Percentiles rank a stretch among this genome's conserved stretches.
These are phyloP conservation scores for Hormiphora californensis DNA, from an alignment of 37 sponge, comb jelly and placozoan species.

Conservation along the genomic window DNA sequence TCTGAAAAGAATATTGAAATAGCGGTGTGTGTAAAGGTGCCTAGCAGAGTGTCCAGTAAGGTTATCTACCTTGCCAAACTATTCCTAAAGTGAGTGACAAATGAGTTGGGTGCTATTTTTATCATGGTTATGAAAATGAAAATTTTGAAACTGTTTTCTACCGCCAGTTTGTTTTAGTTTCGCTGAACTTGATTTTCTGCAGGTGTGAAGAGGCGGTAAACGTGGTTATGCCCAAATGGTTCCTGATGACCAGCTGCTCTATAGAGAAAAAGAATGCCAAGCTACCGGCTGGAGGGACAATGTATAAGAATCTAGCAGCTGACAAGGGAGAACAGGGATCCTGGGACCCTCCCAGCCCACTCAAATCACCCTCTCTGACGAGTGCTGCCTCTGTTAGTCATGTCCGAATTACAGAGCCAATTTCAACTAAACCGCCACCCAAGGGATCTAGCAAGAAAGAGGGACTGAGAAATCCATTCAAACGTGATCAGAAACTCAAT, in stretches of 20 bases:
- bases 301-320: neutral
- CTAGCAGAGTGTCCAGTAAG: constrained; percentile 8
- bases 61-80: constrained; percentile 29
- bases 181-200: too few relatives aligned
- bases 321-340: neutral
- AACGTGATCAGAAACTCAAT: neutral
- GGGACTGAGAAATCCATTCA: too few relatives aligned
- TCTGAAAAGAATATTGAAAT: constrained; percentile 22
- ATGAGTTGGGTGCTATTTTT: neutral
- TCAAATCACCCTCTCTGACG: neutral
- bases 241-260: constrained; percentile 47
- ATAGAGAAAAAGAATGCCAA: neutral
- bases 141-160: too few relatives aligned
- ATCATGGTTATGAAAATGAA: too few relatives aligned
- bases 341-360: neutral
- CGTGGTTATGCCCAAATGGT: constrained; percentile 51
- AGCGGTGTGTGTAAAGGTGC: constrained; percentile 16
- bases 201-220: constrained; percentile 49
- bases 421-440: neutral
- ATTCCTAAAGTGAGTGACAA: constrained; percentile 27
- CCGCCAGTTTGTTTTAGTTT: too few relatives aligned
- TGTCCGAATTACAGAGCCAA: neutral
- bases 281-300: too few relatives aligned
- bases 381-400: neutral
- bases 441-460: too few relatives aligned